phyloP scores from a whole-genome alignment of 2,797 vertebrate genomes.

The Margarornis squamiger region DNA sequence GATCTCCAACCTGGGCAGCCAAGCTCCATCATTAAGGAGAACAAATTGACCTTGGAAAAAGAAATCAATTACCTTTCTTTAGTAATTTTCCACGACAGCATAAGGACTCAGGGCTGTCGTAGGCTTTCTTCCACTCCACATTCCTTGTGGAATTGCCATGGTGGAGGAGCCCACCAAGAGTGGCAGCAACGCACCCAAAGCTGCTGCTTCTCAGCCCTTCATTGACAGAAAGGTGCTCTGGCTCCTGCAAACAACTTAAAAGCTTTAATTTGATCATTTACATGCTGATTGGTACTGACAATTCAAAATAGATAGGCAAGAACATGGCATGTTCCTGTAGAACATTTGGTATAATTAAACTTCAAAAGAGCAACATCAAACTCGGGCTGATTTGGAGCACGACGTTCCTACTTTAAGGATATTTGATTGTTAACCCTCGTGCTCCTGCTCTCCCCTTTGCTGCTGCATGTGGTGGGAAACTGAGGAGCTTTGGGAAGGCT shows the following conservation, averaged over 20 bases:
- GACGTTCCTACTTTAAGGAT: neutral
- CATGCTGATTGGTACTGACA: conserved; percentile 63
- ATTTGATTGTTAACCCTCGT: conserved; percentile 48
- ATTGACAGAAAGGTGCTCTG: conserved; percentile 40
- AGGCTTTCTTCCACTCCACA: neutral
- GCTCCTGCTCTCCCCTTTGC: neutral
- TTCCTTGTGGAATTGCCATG: neutral
- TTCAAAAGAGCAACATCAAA: conserved; percentile 60
- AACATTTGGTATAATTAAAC: conserved; percentile 68
- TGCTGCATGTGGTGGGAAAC: neutral
- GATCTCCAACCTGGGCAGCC: neutral
- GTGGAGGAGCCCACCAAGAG: neutral
- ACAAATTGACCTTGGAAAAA: neutral
- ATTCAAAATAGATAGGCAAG: conserved; percentile 56
- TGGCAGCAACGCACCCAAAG: fast-evolving
- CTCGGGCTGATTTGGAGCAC: conserved; percentile 18
- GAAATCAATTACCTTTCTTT: neutral
- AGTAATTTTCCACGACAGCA: neutral
- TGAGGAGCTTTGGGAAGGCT: neutral
- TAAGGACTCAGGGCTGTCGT: fast-evolving
- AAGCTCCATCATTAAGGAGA: neutral
- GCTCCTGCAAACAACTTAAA: conserved; percentile 47
- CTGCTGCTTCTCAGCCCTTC: neutral
- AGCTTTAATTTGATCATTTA: conserved; percentile 66
- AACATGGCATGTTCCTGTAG: conserved; percentile 52